Evolutionary conservation across 2,797 vertebrate genomes (phyloP).

Genomic region (Pampus argenteus): DNA sequence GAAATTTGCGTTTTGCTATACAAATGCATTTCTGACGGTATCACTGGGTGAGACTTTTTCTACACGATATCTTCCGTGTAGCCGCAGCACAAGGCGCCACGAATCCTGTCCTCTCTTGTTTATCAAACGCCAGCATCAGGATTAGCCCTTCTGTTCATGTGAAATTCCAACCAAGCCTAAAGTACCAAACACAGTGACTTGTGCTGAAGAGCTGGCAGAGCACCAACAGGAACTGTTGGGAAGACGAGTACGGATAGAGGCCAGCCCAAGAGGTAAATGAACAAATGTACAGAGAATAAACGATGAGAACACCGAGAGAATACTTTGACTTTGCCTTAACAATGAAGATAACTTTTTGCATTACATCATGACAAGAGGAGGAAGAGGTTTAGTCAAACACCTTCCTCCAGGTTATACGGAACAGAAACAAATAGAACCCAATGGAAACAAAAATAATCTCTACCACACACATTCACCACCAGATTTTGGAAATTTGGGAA

Average conservation of each 20-base stretch:
- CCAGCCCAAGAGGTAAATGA: slow-evolving; percentile 42
- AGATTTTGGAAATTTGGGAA: slow-evolving; percentile 60
- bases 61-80: slow-evolving; percentile 31
- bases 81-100: slow-evolving; percentile 31
- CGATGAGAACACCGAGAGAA: slow-evolving; percentile 9
- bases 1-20: not conserved
- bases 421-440: slow-evolving; percentile 63
- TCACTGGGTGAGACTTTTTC: slow-evolving; percentile 1
- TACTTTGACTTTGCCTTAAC: slow-evolving; percentile 42
- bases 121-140: slow-evolving; percentile 63
- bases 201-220: slow-evolving; percentile 45
- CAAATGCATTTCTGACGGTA: slow-evolving; percentile 8
- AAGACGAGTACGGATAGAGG: slow-evolving; percentile 21
- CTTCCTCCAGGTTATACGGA: slow-evolving; percentile 57
- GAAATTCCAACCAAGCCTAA: slow-evolving; percentile 52
- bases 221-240: slow-evolving; percentile 56
- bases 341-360: slow-evolving; percentile 54
- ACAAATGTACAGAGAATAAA: slow-evolving; percentile 35
- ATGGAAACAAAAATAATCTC: slow-evolving; percentile 50
- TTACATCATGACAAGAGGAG: slow-evolving; percentile 72
- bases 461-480: slow-evolving; percentile 55
- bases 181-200: slow-evolving; percentile 30
- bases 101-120: slow-evolving; percentile 53
- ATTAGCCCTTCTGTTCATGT: slow-evolving; percentile 36
- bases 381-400: slow-evolving; percentile 58